Evolutionary conservation across 1,140 invertebrate genomes (phyloP).

Genomic region (Teleogryllus occipitalis): DNA sequence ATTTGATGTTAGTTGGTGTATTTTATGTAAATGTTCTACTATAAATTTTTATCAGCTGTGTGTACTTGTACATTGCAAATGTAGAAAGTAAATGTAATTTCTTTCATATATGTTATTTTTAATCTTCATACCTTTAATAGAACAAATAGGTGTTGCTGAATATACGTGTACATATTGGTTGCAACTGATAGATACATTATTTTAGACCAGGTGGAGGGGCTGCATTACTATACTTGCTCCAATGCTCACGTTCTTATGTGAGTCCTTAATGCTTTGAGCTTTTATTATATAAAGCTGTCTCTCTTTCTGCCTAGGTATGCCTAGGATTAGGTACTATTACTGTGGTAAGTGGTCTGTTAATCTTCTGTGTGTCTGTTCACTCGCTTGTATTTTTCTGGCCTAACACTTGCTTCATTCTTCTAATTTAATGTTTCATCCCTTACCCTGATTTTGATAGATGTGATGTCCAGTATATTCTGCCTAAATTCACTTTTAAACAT

Average conservation of each 20-base stretch:
- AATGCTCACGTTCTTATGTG: not conserved
- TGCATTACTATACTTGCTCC: not conserved
- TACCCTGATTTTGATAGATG: not conserved
- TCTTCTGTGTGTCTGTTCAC: conserved; percentile 1
- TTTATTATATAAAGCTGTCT: conserved; percentile 20
- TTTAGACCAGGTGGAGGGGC: too few relatives aligned
- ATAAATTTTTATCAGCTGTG: too few relatives aligned
- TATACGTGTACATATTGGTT: too few relatives aligned
- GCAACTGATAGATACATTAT: too few relatives aligned
- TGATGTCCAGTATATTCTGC: not conserved
- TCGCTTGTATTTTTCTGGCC: not conserved
- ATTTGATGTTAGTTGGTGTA: too few relatives aligned
- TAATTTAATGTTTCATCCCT: not conserved
- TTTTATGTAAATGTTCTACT: too few relatives aligned
- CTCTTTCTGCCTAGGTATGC: conserved; percentile 44
- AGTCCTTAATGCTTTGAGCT: not conserved
- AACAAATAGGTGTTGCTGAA: too few relatives aligned
- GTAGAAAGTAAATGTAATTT: too few relatives aligned
- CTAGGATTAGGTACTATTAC: conserved; percentile 58
- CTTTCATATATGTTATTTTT: too few relatives aligned
- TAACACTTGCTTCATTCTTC: not conserved
- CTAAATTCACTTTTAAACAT: not conserved
- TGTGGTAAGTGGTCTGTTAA: conserved; percentile 46
- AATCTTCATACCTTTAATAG: too few relatives aligned
- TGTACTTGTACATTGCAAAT: too few relatives aligned